Evolutionary conservation across 2,113 vertebrate species (phyloP).

Genomic region (Eubucco bourcierii): DNA sequence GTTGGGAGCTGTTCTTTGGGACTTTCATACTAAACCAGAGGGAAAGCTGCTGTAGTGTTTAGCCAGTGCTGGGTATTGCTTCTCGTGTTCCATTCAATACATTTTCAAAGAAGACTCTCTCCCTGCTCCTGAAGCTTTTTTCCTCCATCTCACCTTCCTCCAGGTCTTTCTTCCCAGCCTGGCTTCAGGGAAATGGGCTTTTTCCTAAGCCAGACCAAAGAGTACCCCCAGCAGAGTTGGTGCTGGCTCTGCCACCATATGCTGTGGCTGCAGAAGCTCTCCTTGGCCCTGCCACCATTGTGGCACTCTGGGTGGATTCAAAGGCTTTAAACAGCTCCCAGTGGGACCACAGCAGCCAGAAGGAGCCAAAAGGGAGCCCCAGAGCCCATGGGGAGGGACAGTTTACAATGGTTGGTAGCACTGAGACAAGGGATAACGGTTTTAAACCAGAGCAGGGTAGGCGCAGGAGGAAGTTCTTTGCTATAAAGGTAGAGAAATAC

Average conservation of each 20-base stretch:
- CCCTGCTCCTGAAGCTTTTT: background rate
- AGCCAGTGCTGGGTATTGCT: constrained; percentile 76
- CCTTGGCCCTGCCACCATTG: background rate
- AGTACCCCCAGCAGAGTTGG: accelerated
- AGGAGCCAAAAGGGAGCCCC: background rate
- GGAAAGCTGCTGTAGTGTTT: constrained; percentile 68
- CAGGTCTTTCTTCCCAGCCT: background rate
- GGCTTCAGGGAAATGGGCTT: background rate
- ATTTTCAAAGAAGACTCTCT: constrained; percentile 56
- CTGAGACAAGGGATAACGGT: too few species aligned
- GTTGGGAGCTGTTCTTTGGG: constrained; percentile 5
- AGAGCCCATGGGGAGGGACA: background rate
- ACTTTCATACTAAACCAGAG: constrained; percentile 67
- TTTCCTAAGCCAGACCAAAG: background rate
- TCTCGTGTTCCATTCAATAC: constrained; percentile 78
- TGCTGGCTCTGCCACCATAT: background rate
- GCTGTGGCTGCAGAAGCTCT: background rate
- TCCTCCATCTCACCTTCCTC: background rate
- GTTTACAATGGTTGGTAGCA: too few species aligned
- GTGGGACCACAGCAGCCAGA: background rate
- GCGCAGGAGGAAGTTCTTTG: too few species aligned
- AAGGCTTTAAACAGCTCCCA: background rate
- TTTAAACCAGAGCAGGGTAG: too few species aligned
- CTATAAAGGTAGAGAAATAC: too few species aligned
- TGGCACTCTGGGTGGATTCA: background rate